Conservation (phyloP, 2,113 vertebrate genomes). For the Phycodurus eques region DNA sequence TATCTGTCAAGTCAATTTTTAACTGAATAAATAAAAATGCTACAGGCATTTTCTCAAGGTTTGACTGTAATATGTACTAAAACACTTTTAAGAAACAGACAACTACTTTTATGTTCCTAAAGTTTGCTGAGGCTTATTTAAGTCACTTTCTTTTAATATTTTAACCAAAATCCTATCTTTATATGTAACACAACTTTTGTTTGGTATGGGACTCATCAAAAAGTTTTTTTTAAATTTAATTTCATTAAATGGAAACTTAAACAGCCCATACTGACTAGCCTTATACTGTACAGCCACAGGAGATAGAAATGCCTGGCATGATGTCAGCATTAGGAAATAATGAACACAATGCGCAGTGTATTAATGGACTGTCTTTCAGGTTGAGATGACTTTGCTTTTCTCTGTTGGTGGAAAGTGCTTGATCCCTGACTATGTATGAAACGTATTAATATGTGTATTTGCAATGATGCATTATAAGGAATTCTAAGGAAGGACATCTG, state of each 20-base stretch:
- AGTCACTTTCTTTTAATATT: background rate
- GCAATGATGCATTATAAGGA: constrained; percentile 3
- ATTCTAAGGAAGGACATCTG: background rate
- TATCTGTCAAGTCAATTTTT: background rate
- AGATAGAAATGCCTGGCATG: constrained; percentile 63
- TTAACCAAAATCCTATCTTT: background rate
- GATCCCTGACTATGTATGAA: constrained; percentile 12
- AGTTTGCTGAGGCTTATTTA: background rate
- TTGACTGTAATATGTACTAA: background rate
- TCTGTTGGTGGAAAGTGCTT: constrained; percentile 35
- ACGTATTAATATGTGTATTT: background rate
- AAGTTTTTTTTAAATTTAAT: constrained; percentile 1
- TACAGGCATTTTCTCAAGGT: background rate
- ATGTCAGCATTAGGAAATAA: constrained; percentile 48
- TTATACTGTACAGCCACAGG: constrained; percentile 23
- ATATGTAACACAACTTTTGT: background rate
- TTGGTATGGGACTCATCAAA: background rate
- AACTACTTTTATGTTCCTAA: background rate
- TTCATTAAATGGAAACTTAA: constrained; percentile 33
- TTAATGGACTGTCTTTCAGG: constrained; percentile 51
- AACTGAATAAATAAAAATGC: background rate
- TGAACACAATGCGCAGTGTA: constrained; percentile 37
- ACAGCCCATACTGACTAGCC: constrained; percentile 27
- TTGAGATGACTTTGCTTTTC: constrained; percentile 43
- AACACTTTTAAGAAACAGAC: background rate